Evolutionary conservation across 2,888 invertebrate species (phyloP), one percentile per base, ranked within the genome.

Genomic region (Pyrrhia umbra): DNA sequence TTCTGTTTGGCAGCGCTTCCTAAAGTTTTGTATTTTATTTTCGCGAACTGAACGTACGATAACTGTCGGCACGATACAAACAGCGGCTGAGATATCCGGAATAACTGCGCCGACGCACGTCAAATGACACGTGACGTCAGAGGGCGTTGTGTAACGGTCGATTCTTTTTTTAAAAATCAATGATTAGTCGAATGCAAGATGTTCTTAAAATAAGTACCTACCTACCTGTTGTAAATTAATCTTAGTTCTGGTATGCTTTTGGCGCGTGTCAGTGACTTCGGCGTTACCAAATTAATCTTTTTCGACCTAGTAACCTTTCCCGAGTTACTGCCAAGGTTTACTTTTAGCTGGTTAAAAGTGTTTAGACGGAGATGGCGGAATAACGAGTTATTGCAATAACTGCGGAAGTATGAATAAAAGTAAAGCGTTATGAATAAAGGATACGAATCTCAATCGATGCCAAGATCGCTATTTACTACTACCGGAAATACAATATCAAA

Each of bases 1-100:
- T 59, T 43, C 50, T 45, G 64, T 40, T 75, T 62, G 67, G 64
- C 66, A 67, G 47, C 52, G 25, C 27, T 55, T 40, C 55, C 54
- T 43, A 68, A 43, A 43, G 50, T 64, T 60, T 69, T 66, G 55
- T 66, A 73, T 76, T 77, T 78, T 70, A 78, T 70, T 78, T 67
- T 52, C 55, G 59, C 59, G 20, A 55, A 45, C 58, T 40, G 61
- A 59, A 54, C 45, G 46, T 51, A 37, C 62, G 52, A 69, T 67
- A 73, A 74, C 74, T 74, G 68, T 63, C 74, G 57, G 46, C 52
- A 16, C 18, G 42, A 42, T 54, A 42, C 49, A 40, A 54, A 57
- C 57, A 57, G 40, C 21, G n/a, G n/a, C 10, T 8, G 45, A 73
- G 54, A 58, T 73, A 58, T 73, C 74, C 68, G 57, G 63, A 64